These are phyloP conservation scores for Goniozus legneri DNA, from an alignment of 1,140 invertebrate species.

Conservation along the genomic window DNA sequence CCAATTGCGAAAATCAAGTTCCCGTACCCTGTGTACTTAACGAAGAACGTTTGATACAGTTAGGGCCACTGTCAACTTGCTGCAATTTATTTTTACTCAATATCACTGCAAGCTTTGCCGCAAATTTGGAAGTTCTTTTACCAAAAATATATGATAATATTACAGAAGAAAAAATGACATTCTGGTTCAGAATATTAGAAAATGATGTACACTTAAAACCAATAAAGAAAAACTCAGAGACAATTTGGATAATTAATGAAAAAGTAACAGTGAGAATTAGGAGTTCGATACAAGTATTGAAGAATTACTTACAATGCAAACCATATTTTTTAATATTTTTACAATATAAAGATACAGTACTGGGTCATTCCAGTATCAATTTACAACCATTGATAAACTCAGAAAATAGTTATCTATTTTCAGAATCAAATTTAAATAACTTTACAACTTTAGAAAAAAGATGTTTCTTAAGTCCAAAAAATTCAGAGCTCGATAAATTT, in stretches of 20 bases:
- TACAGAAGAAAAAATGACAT: conserved; percentile 21
- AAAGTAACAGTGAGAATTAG: conserved; percentile 43
- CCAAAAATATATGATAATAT: conserved; percentile 18
- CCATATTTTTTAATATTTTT: conserved; percentile 39
- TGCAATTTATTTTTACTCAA: conserved; percentile 39
- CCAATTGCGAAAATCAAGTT: too few relatives aligned
- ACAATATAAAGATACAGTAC: conserved; percentile 28
- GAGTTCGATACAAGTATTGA: conserved; percentile 38
- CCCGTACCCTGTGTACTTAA: conserved; percentile 35
- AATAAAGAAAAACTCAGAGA: conserved; percentile 27
- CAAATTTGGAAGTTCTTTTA: conserved; percentile 34
- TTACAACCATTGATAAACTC: conserved; percentile 33
- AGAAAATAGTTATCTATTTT: conserved; percentile 30
- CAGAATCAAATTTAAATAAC: conserved; percentile 23
- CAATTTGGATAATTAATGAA: conserved; percentile 34
- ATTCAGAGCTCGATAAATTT: conserved; percentile 15
- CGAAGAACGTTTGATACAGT: conserved; percentile 45
- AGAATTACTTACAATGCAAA: conserved; percentile 38
- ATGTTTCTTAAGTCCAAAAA: conserved; percentile 33
- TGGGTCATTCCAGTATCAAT: conserved; percentile 39
- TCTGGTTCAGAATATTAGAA: conserved; percentile 41
- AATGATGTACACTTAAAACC: conserved; percentile 39
- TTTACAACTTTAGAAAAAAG: conserved; percentile 32
- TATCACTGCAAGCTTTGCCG: conserved; percentile 31
- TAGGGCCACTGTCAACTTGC: conserved; percentile 37